phyloP scores from a whole-genome alignment of 35 echinoderm and acorn worm species.

The Lytechinus variegatus region DNA sequence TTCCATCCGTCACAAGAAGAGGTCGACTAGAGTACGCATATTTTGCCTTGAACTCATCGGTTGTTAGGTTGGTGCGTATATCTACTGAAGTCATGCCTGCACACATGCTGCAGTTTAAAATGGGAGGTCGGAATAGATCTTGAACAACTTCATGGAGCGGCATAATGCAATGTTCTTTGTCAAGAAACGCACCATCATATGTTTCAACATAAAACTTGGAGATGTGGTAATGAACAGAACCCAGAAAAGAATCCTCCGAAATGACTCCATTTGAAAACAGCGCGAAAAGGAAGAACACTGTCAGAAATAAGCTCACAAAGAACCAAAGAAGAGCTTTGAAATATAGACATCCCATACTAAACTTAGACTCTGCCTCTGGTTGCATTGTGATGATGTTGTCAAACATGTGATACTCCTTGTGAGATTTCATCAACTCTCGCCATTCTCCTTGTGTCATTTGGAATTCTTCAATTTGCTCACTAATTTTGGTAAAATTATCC shows the following conservation, averaged over 20 bases:
- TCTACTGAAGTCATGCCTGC: slow-evolving; percentile 57
- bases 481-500: slow-evolving; percentile 15
- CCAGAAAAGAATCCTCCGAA: not conserved
- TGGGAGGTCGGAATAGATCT: slow-evolving; percentile 74
- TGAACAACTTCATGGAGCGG: slow-evolving; percentile 40
- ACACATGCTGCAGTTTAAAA: slow-evolving; percentile 67
- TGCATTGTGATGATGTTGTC: not conserved
- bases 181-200: slow-evolving; percentile 13
- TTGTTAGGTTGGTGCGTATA: slow-evolving; percentile 33
- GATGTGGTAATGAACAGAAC: not conserved
- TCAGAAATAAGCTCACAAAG: not conserved
- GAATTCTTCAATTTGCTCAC: slow-evolving; percentile 31
- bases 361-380: not conserved
- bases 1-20: slow-evolving; percentile 71
- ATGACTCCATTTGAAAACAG: not conserved
- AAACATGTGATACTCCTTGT: not conserved
- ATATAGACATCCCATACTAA: not conserved
- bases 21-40: slow-evolving; percentile 71
- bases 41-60: slow-evolving; percentile 57
- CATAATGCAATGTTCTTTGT: slow-evolving; percentile 49
- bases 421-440: slow-evolving; percentile 11
- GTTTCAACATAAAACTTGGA: slow-evolving; percentile 7
- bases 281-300: slow-evolving; percentile 12
- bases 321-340: not conserved
- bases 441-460: slow-evolving; percentile 34